Evolutionary conservation across 2,113 vertebrate genomes (phyloP).

Genomic region (Varanus komodoensis): DNA sequence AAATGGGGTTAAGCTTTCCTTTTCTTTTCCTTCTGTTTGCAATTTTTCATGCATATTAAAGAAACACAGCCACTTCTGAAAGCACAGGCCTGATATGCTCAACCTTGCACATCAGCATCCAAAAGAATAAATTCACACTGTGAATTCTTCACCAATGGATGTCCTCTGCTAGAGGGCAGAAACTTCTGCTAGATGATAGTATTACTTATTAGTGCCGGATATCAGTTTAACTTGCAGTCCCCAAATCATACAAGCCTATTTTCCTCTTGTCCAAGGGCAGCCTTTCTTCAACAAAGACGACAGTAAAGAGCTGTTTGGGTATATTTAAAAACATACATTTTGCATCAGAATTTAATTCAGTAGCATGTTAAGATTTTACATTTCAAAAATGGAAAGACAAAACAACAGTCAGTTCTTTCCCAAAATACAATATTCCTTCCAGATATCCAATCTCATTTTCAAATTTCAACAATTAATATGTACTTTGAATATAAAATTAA

Average conservation of each 20-base stretch:
- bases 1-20: conserved; percentile 32
- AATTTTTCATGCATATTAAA: background rate
- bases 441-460: background rate
- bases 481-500: background rate
- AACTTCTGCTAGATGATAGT: background rate
- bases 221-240: background rate
- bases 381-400: background rate
- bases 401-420: background rate
- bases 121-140: background rate
- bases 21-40: conserved; percentile 23
- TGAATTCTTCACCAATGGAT: background rate
- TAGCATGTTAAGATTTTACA: background rate
- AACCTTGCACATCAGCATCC: background rate
- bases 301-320: background rate
- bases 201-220: background rate
- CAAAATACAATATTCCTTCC: background rate
- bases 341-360: background rate
- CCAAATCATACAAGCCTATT: background rate
- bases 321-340: background rate
- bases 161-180: conserved; percentile 1
- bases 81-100: background rate
- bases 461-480: background rate
- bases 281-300: background rate
- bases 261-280: background rate
- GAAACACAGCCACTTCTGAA: conserved; percentile 30